Evolutionary conservation across 2,113 vertebrate species (phyloP).

Genomic region (Xiphophorus maculatus): DNA sequence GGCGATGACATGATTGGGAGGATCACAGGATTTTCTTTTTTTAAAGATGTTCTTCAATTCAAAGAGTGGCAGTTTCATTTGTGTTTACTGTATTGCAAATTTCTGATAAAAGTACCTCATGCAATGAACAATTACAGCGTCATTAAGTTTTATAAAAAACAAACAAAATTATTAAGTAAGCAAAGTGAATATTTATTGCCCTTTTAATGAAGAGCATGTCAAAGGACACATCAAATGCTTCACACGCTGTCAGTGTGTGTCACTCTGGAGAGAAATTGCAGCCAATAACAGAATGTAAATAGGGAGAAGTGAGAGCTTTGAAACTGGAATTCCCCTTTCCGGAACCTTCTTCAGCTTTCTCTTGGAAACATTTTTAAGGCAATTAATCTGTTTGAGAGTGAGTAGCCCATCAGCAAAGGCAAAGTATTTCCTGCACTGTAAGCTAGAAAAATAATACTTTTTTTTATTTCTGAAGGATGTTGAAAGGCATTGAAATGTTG

Average conservation of each 20-base stretch:
- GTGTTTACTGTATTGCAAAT: conserved; percentile 1
- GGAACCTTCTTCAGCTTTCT: not conserved
- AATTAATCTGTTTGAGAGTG: not conserved
- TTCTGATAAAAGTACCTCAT: conserved; percentile 8
- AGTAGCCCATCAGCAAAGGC: too few relatives aligned
- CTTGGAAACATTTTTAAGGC: not conserved
- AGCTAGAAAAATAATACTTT: too few relatives aligned
- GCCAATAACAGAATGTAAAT: not conserved
- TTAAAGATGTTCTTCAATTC: too few relatives aligned
- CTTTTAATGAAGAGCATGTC: not conserved
- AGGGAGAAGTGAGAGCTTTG: not conserved
- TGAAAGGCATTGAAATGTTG: not conserved
- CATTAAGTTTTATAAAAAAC: conserved; percentile 15
- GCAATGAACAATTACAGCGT: conserved; percentile 21
- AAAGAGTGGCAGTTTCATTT: not conserved
- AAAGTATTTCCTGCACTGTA: too few relatives aligned
- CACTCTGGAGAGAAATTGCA: not conserved
- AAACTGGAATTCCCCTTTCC: not conserved
- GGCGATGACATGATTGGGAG: conserved; percentile 10
- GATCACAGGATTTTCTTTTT: conserved; percentile 9
- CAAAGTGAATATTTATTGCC: not conserved
- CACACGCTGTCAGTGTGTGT: conserved; percentile 2
- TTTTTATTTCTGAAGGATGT: not conserved
- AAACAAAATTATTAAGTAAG: not conserved
- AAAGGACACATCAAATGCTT: conserved; percentile 20